Conservation (phyloP, 2,888 invertebrate species). For the Bellardia bayeri region DNA sequence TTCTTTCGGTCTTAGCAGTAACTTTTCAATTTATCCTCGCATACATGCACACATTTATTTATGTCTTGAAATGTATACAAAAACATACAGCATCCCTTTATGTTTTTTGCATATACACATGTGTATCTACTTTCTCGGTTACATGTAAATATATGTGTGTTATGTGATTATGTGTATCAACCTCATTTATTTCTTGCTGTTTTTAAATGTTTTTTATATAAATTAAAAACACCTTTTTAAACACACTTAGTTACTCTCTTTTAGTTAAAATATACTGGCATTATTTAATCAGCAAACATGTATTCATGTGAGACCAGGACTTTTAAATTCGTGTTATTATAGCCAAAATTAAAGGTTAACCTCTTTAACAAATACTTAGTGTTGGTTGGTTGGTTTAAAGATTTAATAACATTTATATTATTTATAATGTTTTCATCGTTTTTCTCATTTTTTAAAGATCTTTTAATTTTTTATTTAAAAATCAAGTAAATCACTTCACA, state of each 20-base stretch:
- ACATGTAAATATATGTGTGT: neutral
- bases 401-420: too few relatives aligned
- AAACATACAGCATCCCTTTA: slow-evolving; percentile 7
- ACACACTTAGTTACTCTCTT: neutral
- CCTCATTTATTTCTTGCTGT: neutral
- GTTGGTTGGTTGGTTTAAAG: too few relatives aligned
- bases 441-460: too few relatives aligned
- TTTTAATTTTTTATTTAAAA: too few relatives aligned
- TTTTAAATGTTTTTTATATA: neutral
- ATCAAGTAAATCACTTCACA: too few relatives aligned
- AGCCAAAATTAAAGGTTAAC: too few relatives aligned
- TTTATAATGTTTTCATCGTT: too few relatives aligned
- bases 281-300: too few relatives aligned
- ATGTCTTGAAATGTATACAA: neutral
- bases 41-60: neutral
- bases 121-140: neutral
- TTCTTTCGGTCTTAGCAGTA: neutral
- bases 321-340: too few relatives aligned
- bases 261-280: too few relatives aligned
- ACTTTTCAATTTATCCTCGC: neutral
- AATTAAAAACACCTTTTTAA: slow-evolving; percentile 8
- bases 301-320: too few relatives aligned
- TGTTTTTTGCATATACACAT: neutral
- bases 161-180: neutral
- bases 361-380: too few relatives aligned